phyloP scores from a whole-genome alignment of 2,797 vertebrate genomes.

The Notoglanidium macrostoma region DNA sequence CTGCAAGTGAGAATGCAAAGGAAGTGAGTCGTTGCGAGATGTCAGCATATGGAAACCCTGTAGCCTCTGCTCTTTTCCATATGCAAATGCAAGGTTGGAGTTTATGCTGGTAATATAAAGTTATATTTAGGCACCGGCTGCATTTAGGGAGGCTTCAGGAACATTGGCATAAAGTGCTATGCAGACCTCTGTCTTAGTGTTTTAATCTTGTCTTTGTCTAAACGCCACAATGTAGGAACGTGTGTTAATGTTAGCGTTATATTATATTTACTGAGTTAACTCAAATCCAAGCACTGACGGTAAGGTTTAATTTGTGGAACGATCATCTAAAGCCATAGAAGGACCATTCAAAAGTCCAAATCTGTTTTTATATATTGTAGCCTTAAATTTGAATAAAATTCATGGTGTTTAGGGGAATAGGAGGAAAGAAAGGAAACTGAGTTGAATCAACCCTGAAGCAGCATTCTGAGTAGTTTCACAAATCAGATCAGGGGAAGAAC shows the following conservation, averaged over 20 bases:
- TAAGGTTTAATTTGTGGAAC: background rate
- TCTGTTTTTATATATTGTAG: background rate
- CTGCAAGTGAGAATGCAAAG: slow-evolving; percentile 47
- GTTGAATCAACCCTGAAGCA: background rate
- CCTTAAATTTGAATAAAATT: background rate
- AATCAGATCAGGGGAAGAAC: slow-evolving; percentile 25
- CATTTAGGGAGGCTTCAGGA: background rate
- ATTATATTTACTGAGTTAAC: background rate
- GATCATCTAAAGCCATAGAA: background rate
- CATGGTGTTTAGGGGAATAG: background rate
- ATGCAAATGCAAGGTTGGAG: slow-evolving; percentile 43
- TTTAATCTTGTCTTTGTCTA: background rate
- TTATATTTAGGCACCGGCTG: background rate
- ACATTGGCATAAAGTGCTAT: background rate
- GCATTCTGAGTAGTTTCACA: slow-evolving; percentile 13
- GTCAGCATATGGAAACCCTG: slow-evolving; percentile 55
- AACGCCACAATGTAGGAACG: background rate
- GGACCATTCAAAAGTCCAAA: background rate
- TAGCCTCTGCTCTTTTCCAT: slow-evolving; percentile 46
- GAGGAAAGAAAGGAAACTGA: background rate
- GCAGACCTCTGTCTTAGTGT: background rate
- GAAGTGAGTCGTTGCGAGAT: slow-evolving; percentile 58
- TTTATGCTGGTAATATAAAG: slow-evolving; percentile 29
- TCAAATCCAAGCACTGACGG: background rate
- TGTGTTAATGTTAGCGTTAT: background rate